Base-by-base conservation (phyloP, 2,888 invertebrate genomes). In the Rhagonycha lutea region DNA sequence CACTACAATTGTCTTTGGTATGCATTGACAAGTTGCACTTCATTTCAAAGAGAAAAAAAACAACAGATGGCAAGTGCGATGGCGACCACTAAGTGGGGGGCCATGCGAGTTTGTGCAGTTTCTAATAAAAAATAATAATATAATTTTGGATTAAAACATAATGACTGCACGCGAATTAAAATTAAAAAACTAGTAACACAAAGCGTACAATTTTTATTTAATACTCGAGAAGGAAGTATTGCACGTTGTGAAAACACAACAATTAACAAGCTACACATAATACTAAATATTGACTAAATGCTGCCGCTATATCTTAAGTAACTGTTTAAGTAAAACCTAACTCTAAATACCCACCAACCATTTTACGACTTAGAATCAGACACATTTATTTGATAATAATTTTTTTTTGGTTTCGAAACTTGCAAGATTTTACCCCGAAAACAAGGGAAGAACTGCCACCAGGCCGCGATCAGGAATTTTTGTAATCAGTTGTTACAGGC, bases 1-100 rank as follows among this genome's bases (percentile, higher is more conserved):
- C 87, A 87, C 87, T 84, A 83, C 80, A 82, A 77, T 79, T 83
- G 85, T 88, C 87, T 88, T 88, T 88, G 88, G 87, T 87, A 87
- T 86, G 81, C 79, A 84, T 82, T 86, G 85, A 85, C 83, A 83
- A 85, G 85, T 83, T 79, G 76, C 76, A 73, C 72, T 72, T 78
- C 73, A 81, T 82, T 83, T 85, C 83, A 83, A 83, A 83, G 83
- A 83, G 79, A 79, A 71, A 78, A 18, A 79, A 76, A 76, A 76
- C 72, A 69, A 74, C 69, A 74, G 78, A 81, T 80, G 82, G 82
- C 81, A 82, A 83, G 81, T 65, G 23, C n/a, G 23, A 65, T n/a
- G 26, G n/a, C 8, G 14, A n/a, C 47, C 63, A 12, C 24, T 65
- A 3, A 3, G 61, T 10, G 5, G 18, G n/a, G 12, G 26, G 12